Conservation (phyloP, 2,797 vertebrate genomes). For the Bucorvus abyssinicus region DNA sequence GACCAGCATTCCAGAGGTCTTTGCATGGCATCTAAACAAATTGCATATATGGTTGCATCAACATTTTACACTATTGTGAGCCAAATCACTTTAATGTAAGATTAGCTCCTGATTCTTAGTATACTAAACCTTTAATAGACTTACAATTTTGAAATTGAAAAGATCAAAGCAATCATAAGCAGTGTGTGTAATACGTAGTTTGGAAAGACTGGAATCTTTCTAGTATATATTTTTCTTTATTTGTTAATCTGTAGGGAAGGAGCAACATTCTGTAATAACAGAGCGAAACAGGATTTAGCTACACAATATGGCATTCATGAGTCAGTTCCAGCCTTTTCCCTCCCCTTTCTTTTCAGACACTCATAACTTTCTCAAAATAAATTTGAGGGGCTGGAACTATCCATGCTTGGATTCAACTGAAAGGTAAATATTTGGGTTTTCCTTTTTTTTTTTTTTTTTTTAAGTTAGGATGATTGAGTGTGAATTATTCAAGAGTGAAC, state of each 20-base stretch:
- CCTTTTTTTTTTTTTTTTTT: not conserved
- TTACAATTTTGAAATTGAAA: constrained; percentile 61
- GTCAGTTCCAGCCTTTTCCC: constrained; percentile 39
- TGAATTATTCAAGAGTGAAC: constrained; percentile 49
- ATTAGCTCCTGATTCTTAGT: constrained; percentile 58
- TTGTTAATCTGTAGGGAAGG: constrained; percentile 51
- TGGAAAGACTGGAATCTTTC: constrained; percentile 37
- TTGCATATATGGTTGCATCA: not conserved
- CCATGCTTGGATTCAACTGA: constrained; percentile 30
- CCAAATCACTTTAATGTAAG: constrained; percentile 60
- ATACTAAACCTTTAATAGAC: constrained; percentile 68
- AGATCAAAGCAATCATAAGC: constrained; percentile 61
- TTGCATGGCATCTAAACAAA: constrained; percentile 36
- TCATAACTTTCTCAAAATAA: constrained; percentile 27
- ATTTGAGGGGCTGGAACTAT: constrained; percentile 27
- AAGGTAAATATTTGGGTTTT: not conserved
- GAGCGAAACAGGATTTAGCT: constrained; percentile 37
- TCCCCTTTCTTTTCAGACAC: constrained; percentile 36
- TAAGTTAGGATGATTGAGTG: not conserved
- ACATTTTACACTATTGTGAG: constrained; percentile 36
- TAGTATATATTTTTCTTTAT: constrained; percentile 45
- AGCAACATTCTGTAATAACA: constrained; percentile 41
- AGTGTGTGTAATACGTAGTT: constrained; percentile 45
- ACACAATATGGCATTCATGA: constrained; percentile 4
- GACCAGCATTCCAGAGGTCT: not conserved